Base-by-base conservation (phyloP, 2,113 vertebrate species). In the Centropristis striata region DNA sequence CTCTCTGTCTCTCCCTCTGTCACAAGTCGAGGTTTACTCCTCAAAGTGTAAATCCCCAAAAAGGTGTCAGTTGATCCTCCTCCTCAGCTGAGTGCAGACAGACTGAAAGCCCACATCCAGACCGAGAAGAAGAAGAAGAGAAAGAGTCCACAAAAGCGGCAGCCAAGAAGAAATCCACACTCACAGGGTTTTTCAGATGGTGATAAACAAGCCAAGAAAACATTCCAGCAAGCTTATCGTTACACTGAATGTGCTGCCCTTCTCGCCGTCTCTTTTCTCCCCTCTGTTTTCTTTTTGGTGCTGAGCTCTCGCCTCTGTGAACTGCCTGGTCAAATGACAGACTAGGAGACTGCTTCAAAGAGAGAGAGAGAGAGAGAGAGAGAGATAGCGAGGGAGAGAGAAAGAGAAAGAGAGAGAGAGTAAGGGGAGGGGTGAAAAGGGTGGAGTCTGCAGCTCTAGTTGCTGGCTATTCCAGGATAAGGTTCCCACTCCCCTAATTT, bases 241-340 rank as follows among this genome's bases (percentile, higher is more conserved):
- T 63, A 65, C 23, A 70, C 41, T 81, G 65, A 89, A 58, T 16
- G 50, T 61, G 77, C 84, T 89, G 57, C 79, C 79, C 75, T 59
- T 83, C 50, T 55, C 71, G 74, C 64, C 83, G 69, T 47, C 75
- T 75, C 73, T 86, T 71, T 64, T 83, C 83, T 81, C 15, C 50
- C 46, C 81, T 74, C 51, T 71, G 67, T 86, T 86, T 91, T 88
- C 59, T 87, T 70, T 84, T 69, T 54, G 41, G 44, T 87, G 78
- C 86, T 88, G 89, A 94, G 89, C 93, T 90, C 90, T 94, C 78
- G 91, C 84, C 72, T 92, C 72, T 88, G 78, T 92, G 91, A 92
- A 94, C 90, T 90, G 94, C 91, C 94, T 88, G 93, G 93, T 94
- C 93, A 94, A 94, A 95, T 94, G 92, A 94, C 92, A 93, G 89